Base-by-base conservation (phyloP, 2,888 invertebrate species). In the Malacosoma neustria region DNA sequence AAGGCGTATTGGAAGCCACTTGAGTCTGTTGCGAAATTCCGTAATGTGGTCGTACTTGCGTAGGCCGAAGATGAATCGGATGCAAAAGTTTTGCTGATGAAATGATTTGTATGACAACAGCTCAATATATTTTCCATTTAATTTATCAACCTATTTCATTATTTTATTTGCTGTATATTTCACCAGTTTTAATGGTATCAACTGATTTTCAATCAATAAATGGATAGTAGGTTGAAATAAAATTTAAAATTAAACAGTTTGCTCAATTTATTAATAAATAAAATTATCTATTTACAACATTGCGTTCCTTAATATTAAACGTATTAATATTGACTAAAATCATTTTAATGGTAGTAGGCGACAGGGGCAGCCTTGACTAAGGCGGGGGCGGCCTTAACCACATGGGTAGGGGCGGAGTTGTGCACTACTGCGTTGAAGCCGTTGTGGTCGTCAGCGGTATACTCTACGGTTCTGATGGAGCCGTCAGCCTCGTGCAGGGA, bases 401-500 rank as follows among this genome's bases (percentile, higher is more conserved):
- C 22, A 22, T 22, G 32, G 36, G 34, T 35, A 34, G 45, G 42
- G 11, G 45, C 45, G 36, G 61, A 55, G 68, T 73, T 71, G 64
- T 72, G 72, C 11, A 74, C 73, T 11, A 72, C 68, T 13, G 74
- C 72, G 65, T 71, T 72, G 61, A 73, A 73, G 14, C 74, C 86
- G 50, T 63, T 77, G 70, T 86, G 82, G 55, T 79, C 79, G 44
- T 86, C 84, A 45, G 86, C 82, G 51, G 80, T 63, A 71, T 87
- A 87, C 50, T 84, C 76, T 34, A 86, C 86, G 38, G 81, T 82
- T 42, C 85, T 71, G 54, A 76, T 59, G 57, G 85, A 84, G 50
- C 86, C 86, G 48, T 87, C 87, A 38, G 87, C 77, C 57, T 87
- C 85, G 40, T 73, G 66, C 48, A 87, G 68, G 11, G 80, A 76